Conservation (phyloP, 2,888 invertebrate species). For the Idaea biselata region DNA sequence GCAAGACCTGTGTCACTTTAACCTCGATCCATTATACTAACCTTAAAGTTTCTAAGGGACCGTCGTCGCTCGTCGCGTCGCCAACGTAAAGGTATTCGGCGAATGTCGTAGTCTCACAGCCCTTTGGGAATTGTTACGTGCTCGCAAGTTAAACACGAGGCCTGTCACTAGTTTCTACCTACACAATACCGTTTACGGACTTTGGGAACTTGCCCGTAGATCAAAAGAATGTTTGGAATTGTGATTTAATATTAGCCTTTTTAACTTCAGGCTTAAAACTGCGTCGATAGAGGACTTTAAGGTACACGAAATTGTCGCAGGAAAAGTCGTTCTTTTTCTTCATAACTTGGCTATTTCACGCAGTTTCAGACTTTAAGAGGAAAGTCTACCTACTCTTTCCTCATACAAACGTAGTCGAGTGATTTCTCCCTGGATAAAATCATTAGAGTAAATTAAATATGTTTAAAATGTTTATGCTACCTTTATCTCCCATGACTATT, state of each 20-base stretch:
- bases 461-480: too few species aligned
- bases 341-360: too few species aligned
- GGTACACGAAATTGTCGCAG: too few species aligned
- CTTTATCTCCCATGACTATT: too few species aligned
- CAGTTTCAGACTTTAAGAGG: too few species aligned
- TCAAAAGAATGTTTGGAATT: neutral
- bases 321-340: too few species aligned
- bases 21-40: slow-evolving; percentile 27
- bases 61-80: slow-evolving; percentile 13
- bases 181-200: slow-evolving; percentile 32
- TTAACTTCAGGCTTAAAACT: neutral
- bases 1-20: slow-evolving; percentile 15
- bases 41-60: slow-evolving; percentile 29
- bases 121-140: slow-evolving; percentile 60
- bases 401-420: too few species aligned
- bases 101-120: slow-evolving; percentile 44
- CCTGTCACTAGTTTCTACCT: slow-evolving; percentile 27
- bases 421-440: too few species aligned
- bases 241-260: neutral
- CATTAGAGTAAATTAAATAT: too few species aligned
- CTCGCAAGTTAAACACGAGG: slow-evolving; percentile 44
- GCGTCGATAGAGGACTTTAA: too few species aligned
- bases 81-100: slow-evolving; percentile 47
- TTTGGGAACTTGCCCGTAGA: neutral
- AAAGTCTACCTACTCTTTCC: too few species aligned